Percentiles rank a stretch among this genome's conserved stretches.
These are phyloP conservation scores for Penelope pileata DNA, from an alignment of 2,113 vertebrate genomes.

Conservation along the genomic window DNA sequence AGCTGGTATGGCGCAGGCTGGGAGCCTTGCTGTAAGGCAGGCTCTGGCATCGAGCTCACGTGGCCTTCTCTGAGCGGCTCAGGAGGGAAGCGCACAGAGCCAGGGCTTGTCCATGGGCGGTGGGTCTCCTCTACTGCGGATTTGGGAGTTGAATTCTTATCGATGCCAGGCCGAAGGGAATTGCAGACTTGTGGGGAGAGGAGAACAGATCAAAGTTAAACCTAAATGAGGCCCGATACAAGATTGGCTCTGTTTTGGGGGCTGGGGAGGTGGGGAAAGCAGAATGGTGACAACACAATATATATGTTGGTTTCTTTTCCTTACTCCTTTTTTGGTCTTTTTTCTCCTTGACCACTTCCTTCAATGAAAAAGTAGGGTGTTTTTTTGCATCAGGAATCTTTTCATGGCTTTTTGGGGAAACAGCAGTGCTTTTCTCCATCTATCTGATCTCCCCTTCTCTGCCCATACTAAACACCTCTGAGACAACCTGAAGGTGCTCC, in stretches of 20 bases:
- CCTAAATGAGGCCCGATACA: background rate
- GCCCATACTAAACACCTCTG: slow-evolving; percentile 26
- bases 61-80: background rate
- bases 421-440: background rate
- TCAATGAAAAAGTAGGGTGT: background rate
- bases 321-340: slow-evolving; percentile 7
- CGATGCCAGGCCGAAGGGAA: background rate
- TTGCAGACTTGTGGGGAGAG: background rate
- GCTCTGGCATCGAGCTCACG: background rate
- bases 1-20: rapidly evolving
- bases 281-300: background rate
- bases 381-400: background rate
- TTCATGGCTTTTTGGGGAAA: background rate
- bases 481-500: background rate
- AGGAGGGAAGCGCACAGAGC: background rate
- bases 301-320: slow-evolving; percentile 7
- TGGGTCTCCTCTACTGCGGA: background rate
- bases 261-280: background rate
- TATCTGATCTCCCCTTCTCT: background rate
- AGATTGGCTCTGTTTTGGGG: background rate
- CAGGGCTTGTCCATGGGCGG: background rate
- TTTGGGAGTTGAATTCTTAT: background rate
- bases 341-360: background rate
- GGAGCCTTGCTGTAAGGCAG: background rate
- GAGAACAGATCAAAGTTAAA: background rate